Percentiles rank a stretch among this genome's conserved stretches.
Conservation (phyloP, 2,113 vertebrate species). For the Anguilla rostrata region DNA sequence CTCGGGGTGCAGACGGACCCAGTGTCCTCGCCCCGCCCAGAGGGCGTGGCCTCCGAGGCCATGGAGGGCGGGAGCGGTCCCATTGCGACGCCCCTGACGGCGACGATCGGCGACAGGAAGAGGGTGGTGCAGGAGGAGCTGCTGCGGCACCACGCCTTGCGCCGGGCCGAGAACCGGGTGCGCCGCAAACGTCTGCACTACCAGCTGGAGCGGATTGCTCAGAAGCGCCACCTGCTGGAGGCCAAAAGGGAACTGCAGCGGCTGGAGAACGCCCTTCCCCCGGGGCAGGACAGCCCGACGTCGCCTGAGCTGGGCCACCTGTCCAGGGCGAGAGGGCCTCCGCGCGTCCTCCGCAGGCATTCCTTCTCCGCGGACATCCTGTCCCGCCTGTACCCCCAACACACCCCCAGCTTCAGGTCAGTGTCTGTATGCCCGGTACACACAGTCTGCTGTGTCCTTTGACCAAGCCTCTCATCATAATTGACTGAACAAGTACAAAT, state of each 20-base stretch:
- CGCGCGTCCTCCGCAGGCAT: constrained; percentile 52
- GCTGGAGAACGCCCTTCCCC: constrained; percentile 67
- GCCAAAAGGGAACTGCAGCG: constrained; percentile 80
- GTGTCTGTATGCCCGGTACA: not conserved
- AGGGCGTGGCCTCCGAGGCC: constrained; percentile 38
- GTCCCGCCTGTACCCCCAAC: constrained; percentile 70
- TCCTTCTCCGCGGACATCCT: constrained; percentile 69
- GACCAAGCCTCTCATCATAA: not conserved
- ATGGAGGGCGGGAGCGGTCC: constrained; percentile 1
- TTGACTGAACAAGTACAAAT: not conserved
- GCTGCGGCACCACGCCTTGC: constrained; percentile 69
- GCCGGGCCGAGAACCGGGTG: constrained; percentile 72
- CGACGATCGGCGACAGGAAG: constrained; percentile 67
- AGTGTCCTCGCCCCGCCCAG: constrained; percentile 34
- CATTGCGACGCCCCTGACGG: constrained; percentile 19
- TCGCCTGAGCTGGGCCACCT: constrained; percentile 45
- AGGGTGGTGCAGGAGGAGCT: constrained; percentile 77
- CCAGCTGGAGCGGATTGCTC: constrained; percentile 82
- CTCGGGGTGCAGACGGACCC: constrained; percentile 75
- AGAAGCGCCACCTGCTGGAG: constrained; percentile 82
- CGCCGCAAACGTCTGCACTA: constrained; percentile 74
- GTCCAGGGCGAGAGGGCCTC: constrained; percentile 34
- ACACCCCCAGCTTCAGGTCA: constrained; percentile 70
- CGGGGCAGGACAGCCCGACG: constrained; percentile 50
- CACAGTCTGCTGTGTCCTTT: not conserved